Conservation (phyloP, 2,888 invertebrate genomes). For the Drosophila putrida region DNA sequence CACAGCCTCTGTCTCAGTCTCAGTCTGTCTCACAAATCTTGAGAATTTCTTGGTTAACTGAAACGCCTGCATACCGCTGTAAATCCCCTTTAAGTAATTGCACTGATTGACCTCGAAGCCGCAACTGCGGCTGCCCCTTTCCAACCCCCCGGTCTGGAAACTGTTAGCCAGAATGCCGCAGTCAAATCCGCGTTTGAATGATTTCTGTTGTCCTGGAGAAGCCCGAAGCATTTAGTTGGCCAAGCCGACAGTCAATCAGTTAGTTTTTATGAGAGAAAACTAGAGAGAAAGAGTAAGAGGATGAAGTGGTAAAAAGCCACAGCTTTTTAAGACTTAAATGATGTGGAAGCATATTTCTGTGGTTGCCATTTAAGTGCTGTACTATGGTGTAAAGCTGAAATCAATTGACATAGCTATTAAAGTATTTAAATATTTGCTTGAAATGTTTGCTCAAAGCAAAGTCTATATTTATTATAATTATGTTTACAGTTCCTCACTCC, state of each 20-base stretch:
- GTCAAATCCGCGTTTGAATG: conserved; percentile 66
- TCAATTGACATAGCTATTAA: conserved; percentile 18
- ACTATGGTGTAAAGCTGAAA: conserved; percentile 1
- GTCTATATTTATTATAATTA: conserved; percentile 26
- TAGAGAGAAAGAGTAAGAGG: neutral
- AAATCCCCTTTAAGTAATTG: conserved; percentile 59
- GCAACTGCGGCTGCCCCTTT: conserved; percentile 51
- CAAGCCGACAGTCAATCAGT: conserved; percentile 24
- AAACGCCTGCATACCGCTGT: conserved; percentile 5
- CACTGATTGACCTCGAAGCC: conserved; percentile 68
- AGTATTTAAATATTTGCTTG: conserved; percentile 24
- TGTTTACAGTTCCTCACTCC: conserved; percentile 19
- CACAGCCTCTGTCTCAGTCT: conserved; percentile 3
- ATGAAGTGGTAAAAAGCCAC: conserved; percentile 45
- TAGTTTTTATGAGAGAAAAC: conserved; percentile 2
- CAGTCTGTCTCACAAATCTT: neutral
- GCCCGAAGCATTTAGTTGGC: conserved; percentile 26
- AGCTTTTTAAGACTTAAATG: conserved; percentile 57
- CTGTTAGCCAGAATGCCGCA: conserved; percentile 49
- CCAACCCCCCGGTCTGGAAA: neutral
- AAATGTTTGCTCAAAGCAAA: conserved; percentile 15
- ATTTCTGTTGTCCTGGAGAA: conserved; percentile 27
- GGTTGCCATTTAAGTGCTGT: conserved; percentile 25
- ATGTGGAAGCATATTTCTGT: conserved; percentile 52
- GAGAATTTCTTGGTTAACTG: neutral